Evolutionary conservation across 2,113 vertebrate species (phyloP).

Genomic region (Archocentrus centrarchus): DNA sequence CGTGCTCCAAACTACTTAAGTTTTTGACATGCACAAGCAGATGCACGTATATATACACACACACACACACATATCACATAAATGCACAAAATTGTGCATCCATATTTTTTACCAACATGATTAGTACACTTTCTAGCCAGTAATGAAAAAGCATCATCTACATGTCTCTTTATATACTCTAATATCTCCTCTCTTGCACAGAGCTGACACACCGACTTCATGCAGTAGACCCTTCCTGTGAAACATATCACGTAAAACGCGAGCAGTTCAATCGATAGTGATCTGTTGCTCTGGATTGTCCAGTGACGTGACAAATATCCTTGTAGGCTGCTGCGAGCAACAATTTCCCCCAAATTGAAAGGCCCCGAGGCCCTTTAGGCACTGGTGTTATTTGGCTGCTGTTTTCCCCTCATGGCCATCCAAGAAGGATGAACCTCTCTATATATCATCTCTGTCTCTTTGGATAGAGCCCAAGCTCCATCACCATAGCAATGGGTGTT

Average conservation of each 20-base stretch:
- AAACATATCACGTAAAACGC: constrained; percentile 39
- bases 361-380: constrained; percentile 60
- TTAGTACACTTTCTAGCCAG: constrained; percentile 6
- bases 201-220: constrained; percentile 16
- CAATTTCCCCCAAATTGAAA: constrained; percentile 78
- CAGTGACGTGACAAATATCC: constrained; percentile 69
- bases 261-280: constrained; percentile 56
- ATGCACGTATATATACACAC: background rate
- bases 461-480: constrained; percentile 71
- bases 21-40: background rate
- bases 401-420: constrained; percentile 72
- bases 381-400: constrained; percentile 71
- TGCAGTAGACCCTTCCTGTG: constrained; percentile 25
- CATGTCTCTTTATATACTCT: constrained; percentile 20
- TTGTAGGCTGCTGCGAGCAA: constrained; percentile 57
- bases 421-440: constrained; percentile 70
- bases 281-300: constrained; percentile 62
- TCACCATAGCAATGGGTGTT: constrained; percentile 77
- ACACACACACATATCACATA: background rate
- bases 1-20: background rate
- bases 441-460: constrained; percentile 78
- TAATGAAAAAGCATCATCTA: constrained; percentile 63
- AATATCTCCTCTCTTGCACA: background rate
- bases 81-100: background rate
- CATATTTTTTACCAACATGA: background rate